phyloP scores from a whole-genome alignment of 1,140 invertebrate species.

The Phocides pigmalion region DNA sequence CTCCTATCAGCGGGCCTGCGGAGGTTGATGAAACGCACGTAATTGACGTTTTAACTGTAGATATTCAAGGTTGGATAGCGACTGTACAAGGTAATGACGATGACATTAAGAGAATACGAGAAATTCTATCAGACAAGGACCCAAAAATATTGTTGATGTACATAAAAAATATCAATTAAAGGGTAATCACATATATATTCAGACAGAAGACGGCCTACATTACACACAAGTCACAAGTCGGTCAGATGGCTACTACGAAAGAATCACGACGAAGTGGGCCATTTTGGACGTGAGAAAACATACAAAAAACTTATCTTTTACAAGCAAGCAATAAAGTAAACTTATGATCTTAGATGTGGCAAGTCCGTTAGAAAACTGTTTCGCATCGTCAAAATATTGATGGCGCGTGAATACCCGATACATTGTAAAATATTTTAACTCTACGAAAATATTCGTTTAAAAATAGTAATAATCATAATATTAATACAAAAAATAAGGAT shows the following conservation, averaged over 20 bases:
- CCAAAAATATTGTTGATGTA: not conserved
- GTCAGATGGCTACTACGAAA: conserved; percentile 6
- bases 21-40: not conserved
- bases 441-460: too few species aligned
- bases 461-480: too few species aligned
- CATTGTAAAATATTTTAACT: too few species aligned
- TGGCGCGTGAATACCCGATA: too few species aligned
- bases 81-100: conserved; percentile 6
- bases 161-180: conserved; percentile 1
- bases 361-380: too few species aligned
- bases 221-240: not conserved
- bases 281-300: conserved; percentile 19
- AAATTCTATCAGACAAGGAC: not conserved
- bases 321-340: too few species aligned
- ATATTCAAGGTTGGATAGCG: not conserved
- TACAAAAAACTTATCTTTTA: too few species aligned
- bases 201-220: not conserved
- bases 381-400: too few species aligned
- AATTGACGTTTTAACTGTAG: not conserved
- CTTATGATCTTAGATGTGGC: too few species aligned
- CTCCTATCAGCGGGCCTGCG: not conserved
- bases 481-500: too few species aligned
- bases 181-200: not conserved
- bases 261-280: conserved; percentile 15
- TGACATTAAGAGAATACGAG: not conserved